Percentiles rank a stretch among this genome's conserved stretches.
phyloP scores from a whole-genome alignment of 2,888 invertebrate species.

The Limnephilus auricula region DNA sequence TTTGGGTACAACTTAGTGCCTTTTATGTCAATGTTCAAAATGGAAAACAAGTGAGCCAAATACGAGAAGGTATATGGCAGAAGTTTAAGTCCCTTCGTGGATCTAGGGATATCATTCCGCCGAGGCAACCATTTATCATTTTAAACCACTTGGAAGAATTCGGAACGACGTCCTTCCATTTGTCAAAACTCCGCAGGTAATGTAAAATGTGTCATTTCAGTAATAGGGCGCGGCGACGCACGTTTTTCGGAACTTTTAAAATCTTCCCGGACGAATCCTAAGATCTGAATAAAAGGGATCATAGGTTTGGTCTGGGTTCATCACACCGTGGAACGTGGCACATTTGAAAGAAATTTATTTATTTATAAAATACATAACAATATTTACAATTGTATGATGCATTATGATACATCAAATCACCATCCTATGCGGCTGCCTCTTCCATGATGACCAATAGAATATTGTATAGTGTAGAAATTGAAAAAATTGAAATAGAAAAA shows the following conservation, averaged over 20 bases:
- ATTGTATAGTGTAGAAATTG: too few relatives aligned
- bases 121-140: constrained; percentile 22
- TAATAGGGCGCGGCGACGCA: neutral
- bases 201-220: constrained; percentile 22
- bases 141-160: constrained; percentile 19
- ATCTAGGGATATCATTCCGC: neutral
- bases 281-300: neutral
- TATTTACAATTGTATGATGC: too few relatives aligned
- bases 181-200: constrained; percentile 24
- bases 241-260: neutral
- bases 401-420: too few relatives aligned
- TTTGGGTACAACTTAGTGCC: neutral
- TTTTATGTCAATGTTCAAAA: neutral
- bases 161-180: constrained; percentile 30
- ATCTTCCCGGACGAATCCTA: neutral
- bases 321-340: neutral
- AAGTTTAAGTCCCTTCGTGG: neutral
- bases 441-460: too few relatives aligned
- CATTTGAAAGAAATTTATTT: neutral
- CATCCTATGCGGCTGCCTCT: too few relatives aligned
- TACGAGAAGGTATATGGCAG: neutral
- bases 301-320: neutral
- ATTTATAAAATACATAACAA: too few relatives aligned
- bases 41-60: neutral
- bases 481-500: too few relatives aligned